phyloP scores from a whole-genome alignment of 2,113 vertebrate species.

The Castor canadensis region DNA sequence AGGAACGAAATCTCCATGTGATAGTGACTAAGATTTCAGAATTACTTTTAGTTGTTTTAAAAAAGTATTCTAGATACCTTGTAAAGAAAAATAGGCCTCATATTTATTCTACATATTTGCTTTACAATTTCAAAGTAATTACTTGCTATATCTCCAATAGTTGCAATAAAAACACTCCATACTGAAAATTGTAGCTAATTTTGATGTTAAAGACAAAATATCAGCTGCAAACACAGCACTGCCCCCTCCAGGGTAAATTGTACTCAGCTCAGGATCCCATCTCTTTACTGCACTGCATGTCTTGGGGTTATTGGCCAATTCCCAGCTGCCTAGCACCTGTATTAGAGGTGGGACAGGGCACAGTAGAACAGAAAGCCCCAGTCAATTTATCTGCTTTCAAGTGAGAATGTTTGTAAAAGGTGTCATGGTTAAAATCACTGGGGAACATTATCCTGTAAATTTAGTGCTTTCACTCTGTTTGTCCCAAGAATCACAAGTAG shows the following conservation, averaged over 20 bases:
- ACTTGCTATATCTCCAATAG: neutral
- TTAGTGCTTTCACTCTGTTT: neutral
- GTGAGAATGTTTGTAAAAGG: neutral
- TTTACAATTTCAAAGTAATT: neutral
- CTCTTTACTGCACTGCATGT: fast-evolving
- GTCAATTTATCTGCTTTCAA: neutral
- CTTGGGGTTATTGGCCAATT: neutral
- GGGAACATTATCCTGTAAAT: neutral
- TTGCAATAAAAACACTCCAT: neutral
- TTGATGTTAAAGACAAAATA: neutral
- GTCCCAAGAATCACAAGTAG: neutral
- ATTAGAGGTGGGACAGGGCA: neutral
- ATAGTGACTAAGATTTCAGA: neutral
- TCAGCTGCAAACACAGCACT: fast-evolving
- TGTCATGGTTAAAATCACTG: neutral
- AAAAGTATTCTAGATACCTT: neutral
- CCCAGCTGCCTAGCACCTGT: neutral
- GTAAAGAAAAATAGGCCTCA: neutral
- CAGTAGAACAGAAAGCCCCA: fast-evolving
- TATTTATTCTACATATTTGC: neutral
- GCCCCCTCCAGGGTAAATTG: neutral
- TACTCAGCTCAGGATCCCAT: too few relatives aligned
- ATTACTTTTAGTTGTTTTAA: neutral
- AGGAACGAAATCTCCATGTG: neutral
- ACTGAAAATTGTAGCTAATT: neutral